Evolutionary conservation across 2,888 invertebrate species (phyloP), one percentile per base, ranked within the genome.

Genomic region (Phortica okadai): DNA sequence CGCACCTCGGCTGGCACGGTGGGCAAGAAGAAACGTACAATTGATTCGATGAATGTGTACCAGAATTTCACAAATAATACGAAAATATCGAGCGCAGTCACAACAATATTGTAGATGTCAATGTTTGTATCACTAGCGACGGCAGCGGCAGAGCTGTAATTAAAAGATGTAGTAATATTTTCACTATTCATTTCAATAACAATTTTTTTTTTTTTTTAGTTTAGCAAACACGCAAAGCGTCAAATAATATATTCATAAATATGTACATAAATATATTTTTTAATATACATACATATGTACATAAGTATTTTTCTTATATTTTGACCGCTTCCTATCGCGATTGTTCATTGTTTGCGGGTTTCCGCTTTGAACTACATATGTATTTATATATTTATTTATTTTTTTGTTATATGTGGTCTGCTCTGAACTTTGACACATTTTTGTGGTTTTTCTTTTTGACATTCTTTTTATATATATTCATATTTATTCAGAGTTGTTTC

Each of bases 1-100:
- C 7, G 56, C 0, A 86, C 83, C 73, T 82, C 72, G 14, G 94
- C 94, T 77, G 94, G 93, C 45, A 93, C 93, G 0, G 91, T 92
- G 0, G 95, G 94, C 21, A 94, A 90, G 85, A 96, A 92, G 79
- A 93, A 88, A 82, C 92, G 91, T 86, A 94, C 93, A 76, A 94
- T 87, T 50, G 93, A 91, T 89, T 94, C 93, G 74, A 93, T 6
- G 5, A 83, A 78, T 7, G 80, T 59, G 11, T 82, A 74, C 83
- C 83, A 86, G 76, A 90, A 89, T 78, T 90, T 91, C 14, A 86
- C 45, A 6, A 87, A 0, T 42, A 91, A 50, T 16, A 89, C 0
- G 16, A 89, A 74, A 50, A 91, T 79, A 45, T 91, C 91, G 25
- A 90, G 70, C n/a, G 90, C 25, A 41, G 88, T 74, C 6, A 84